A percentile compares a stretch with the other conserved stretches of the same genome.
phyloP scores from a whole-genome alignment of 2,888 invertebrate genomes.

The Lypha dubia region DNA sequence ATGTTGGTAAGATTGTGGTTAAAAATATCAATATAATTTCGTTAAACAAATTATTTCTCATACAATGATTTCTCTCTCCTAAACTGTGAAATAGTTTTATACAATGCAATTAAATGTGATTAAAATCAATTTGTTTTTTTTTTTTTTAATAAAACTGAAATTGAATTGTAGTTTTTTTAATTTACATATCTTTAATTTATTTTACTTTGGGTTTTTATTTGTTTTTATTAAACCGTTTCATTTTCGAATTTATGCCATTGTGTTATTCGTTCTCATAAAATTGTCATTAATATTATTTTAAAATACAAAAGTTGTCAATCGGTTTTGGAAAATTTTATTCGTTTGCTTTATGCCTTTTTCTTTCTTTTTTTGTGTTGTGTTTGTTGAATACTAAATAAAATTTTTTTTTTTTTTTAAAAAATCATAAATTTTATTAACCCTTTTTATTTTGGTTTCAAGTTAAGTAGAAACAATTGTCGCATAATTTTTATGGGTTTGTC shows the following conservation, averaged over 20 bases:
- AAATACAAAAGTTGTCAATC: slow-evolving; percentile 62
- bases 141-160: slow-evolving; percentile 44
- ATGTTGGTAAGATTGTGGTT: too few relatives aligned
- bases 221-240: slow-evolving; percentile 26
- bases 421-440: slow-evolving; percentile 61
- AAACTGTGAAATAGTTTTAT: slow-evolving; percentile 27
- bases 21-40: background rate
- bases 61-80: background rate
- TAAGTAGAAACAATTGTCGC: slow-evolving; percentile 20
- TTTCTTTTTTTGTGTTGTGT: slow-evolving; percentile 49
- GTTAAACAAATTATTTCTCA: slow-evolving; percentile 10
- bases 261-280: slow-evolving; percentile 59
- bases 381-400: slow-evolving; percentile 58
- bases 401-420: slow-evolving; percentile 36
- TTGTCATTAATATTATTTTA: slow-evolving; percentile 66
- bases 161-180: slow-evolving; percentile 65
- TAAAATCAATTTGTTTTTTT: slow-evolving; percentile 74
- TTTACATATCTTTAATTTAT: slow-evolving; percentile 73
- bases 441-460: slow-evolving; percentile 3
- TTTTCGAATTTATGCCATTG: background rate
- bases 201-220: slow-evolving; percentile 27
- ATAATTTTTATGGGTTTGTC: slow-evolving; percentile 44
- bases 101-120: slow-evolving; percentile 71
- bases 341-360: slow-evolving; percentile 31
- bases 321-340: slow-evolving; percentile 45